Evolutionary conservation across 2,113 vertebrate species (phyloP).

Genomic region (Corythaixoides concolor): DNA sequence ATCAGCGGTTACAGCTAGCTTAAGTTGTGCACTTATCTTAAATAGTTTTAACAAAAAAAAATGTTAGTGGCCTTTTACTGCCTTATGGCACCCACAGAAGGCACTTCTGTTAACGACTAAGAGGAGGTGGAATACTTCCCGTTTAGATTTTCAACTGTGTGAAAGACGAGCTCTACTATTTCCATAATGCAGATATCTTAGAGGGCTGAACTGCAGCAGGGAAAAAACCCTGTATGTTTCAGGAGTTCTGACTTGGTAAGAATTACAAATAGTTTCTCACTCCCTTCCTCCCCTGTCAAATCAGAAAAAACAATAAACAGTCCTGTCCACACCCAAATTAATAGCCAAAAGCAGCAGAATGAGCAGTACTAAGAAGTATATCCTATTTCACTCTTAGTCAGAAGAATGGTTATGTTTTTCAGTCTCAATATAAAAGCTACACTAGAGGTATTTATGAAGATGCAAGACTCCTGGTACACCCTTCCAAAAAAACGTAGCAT

Average conservation of each 20-base stretch:
- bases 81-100: not conserved
- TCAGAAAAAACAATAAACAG: not conserved
- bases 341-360: not conserved
- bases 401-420: not conserved
- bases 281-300: not conserved
- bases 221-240: not conserved
- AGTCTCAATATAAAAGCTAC: not conserved
- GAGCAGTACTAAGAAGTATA: not conserved
- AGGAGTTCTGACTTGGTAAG: not conserved
- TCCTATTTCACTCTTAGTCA: not conserved
- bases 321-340: not conserved
- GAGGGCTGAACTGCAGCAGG: not conserved
- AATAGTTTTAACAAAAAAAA: not conserved
- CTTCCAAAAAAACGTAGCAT: not conserved
- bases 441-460: not conserved
- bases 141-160: not conserved
- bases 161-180: not conserved
- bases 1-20: not conserved
- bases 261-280: not conserved
- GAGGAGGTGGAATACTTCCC: not conserved
- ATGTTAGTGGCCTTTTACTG: not conserved
- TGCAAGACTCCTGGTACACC: not conserved
- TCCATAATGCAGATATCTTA: not conserved
- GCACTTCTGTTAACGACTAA: slow-evolving; percentile 29
- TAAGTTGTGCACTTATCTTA: not conserved